Base-by-base conservation (phyloP, 1,140 invertebrate species). In the Rhysida immarginata region DNA sequence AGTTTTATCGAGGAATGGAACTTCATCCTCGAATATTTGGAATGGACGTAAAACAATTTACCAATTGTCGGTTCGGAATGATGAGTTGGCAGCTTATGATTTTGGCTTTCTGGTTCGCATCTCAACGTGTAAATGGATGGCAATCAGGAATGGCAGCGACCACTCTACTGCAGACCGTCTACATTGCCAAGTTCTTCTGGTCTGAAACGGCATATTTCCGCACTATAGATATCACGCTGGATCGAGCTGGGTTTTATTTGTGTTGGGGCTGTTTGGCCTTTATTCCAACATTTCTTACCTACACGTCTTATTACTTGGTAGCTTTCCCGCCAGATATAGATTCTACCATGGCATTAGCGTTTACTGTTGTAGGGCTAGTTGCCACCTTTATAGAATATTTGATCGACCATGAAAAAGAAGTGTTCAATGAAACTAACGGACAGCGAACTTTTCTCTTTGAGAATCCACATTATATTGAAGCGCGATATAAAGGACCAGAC, bases 211-310 rank as follows among this genome's bases (percentile, higher is more conserved):
- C 77, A 14, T 81, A 80, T 62, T 77, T 80, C 67, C 66, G 71
- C 52, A 79, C 78, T 18, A 70, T 80, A 23, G 78, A 80, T 59
- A 80, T 80, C 26, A 78, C 75, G 49, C 57, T 77, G n/a, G 78
- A 80, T 62, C 62, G 77, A 52, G 78, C 77, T 44, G 78, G 79
- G 0, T 81, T 74, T 64, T 79, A 79, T 61, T 71, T 81, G 43
- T 79, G 78, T 58, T 79, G 77, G 76, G 77, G 77, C 18, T 79
- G 77, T 61, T 62, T 79, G 2, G 73, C 74, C 0, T 79, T 68
- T 61, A 66, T 80, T 0, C 77, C 78, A 1, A 63, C 67, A 1
- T 69, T 80, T 13, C 80, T 78, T 61, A 74, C 77, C 0, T 73
- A 72, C 25, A 63, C 71, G 3, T 72, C 73, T 18, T 70, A 75